Percentiles rank a stretch among this genome's conserved stretches.
Conservation (phyloP, 1,140 invertebrate species). For the Carcinoscorpius rotundicauda region DNA sequence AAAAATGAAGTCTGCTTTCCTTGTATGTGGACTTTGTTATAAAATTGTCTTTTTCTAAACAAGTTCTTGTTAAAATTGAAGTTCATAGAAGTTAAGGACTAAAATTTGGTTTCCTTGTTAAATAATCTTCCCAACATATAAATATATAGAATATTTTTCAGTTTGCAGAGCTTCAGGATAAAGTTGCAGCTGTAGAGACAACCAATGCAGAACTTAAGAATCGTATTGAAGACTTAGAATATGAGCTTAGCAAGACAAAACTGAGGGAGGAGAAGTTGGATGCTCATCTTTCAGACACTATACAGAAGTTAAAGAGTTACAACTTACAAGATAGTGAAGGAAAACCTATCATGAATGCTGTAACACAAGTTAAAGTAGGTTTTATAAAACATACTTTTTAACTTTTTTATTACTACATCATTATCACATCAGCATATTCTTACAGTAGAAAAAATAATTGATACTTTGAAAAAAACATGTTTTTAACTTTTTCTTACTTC, state of each 20-base stretch:
- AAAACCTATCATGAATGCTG: slow-evolving; percentile 13
- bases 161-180: slow-evolving; percentile 82
- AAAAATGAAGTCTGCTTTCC: no score
- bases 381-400: slow-evolving; percentile 8
- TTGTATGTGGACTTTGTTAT: no score
- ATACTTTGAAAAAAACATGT: no score
- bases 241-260: slow-evolving; percentile 78
- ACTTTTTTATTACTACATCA: slow-evolving; percentile 7
- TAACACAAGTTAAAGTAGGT: slow-evolving; percentile 19
- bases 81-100: no score
- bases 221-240: slow-evolving; percentile 90
- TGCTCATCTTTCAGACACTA: slow-evolving; percentile 72
- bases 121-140: no score
- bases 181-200: slow-evolving; percentile 78
- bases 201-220: slow-evolving; percentile 88
- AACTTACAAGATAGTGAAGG: slow-evolving; percentile 17
- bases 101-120: no score
- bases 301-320: slow-evolving; percentile 63
- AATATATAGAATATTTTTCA: slow-evolving; percentile 26
- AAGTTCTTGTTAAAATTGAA: no score
- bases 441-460: no score
- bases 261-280: slow-evolving; percentile 67
- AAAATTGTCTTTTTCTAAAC: no score
- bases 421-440: no score
- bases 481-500: no score